These are phyloP conservation scores for Pseudomyrmex sp. DNA, from an alignment of 1,140 invertebrate genomes.

Conservation along the genomic window DNA sequence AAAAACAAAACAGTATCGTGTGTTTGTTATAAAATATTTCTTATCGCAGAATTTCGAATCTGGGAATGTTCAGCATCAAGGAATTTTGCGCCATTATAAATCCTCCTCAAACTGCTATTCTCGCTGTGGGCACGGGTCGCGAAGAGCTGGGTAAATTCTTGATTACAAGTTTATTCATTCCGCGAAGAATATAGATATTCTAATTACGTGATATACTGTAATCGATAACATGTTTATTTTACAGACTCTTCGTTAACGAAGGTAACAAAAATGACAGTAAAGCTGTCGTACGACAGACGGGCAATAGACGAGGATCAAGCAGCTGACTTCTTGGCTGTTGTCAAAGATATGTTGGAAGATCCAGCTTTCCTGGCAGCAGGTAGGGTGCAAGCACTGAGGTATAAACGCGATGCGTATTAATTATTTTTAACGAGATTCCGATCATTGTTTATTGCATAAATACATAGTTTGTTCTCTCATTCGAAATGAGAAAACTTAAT, in stretches of 20 bases:
- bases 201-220: background rate
- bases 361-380: conserved; percentile 79
- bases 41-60: conserved; percentile 93
- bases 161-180: conserved; percentile 9
- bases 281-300: conserved; percentile 89
- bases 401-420: conserved; percentile 52
- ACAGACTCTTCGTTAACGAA: conserved; percentile 76
- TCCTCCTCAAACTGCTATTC: conserved; percentile 85
- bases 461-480: conserved; percentile 3
- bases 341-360: conserved; percentile 87
- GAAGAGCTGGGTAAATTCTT: conserved; percentile 77
- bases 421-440: conserved; percentile 33
- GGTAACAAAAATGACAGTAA: conserved; percentile 85
- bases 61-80: conserved; percentile 98
- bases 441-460: conserved; percentile 40
- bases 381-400: conserved; percentile 75
- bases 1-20: background rate
- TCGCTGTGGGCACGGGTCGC: conserved; percentile 90
- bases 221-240: conserved; percentile 30
- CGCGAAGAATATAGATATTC: background rate
- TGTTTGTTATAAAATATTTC: conserved; percentile 7
- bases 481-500: conserved; percentile 2
- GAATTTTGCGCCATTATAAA: conserved; percentile 93
- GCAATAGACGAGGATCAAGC: conserved; percentile 89
- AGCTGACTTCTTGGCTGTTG: conserved; percentile 87